Conservation (phyloP, 2,888 invertebrate species). For the Microdon myrmicae region DNA sequence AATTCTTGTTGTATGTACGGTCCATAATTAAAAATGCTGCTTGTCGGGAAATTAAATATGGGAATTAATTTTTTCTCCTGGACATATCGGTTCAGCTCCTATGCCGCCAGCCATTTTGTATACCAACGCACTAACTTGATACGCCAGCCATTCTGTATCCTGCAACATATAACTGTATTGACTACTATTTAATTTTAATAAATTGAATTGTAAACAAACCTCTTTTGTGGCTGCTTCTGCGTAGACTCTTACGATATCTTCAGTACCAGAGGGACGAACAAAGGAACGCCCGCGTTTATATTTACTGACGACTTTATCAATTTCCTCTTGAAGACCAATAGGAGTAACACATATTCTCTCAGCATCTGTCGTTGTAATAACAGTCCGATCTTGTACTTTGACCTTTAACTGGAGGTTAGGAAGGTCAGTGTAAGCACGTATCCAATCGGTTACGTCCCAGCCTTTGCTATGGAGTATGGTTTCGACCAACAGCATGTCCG, state of each 20-base stretch:
- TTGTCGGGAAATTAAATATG: constrained; percentile 58
- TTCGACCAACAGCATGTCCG: constrained; percentile 94
- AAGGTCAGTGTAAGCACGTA: constrained; percentile 81
- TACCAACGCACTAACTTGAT: constrained; percentile 80
- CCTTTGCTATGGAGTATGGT: constrained; percentile 84
- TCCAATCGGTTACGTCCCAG: constrained; percentile 85
- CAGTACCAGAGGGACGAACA: constrained; percentile 96
- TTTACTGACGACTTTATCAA: constrained; percentile 76
- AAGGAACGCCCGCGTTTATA: constrained; percentile 84
- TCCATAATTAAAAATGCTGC: constrained; percentile 13
- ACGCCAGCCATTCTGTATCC: constrained; percentile 77
- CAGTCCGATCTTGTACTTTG: constrained; percentile 84
- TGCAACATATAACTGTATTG: constrained; percentile 51
- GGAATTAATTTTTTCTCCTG: constrained; percentile 59
- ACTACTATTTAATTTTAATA: not conserved
- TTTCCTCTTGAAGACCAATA: constrained; percentile 81
- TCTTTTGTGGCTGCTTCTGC: constrained; percentile 87
- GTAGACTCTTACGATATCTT: constrained; percentile 95
- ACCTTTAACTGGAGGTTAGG: constrained; percentile 91
- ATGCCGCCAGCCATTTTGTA: constrained; percentile 83
- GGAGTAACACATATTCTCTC: constrained; percentile 86
- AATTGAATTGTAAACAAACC: constrained; percentile 61
- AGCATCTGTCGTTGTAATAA: constrained; percentile 87
- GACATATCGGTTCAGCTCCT: constrained; percentile 71
- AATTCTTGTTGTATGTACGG: no score